Base-by-base conservation (phyloP, 2,797 vertebrate genomes). In the Podarcis lilfordi region DNA sequence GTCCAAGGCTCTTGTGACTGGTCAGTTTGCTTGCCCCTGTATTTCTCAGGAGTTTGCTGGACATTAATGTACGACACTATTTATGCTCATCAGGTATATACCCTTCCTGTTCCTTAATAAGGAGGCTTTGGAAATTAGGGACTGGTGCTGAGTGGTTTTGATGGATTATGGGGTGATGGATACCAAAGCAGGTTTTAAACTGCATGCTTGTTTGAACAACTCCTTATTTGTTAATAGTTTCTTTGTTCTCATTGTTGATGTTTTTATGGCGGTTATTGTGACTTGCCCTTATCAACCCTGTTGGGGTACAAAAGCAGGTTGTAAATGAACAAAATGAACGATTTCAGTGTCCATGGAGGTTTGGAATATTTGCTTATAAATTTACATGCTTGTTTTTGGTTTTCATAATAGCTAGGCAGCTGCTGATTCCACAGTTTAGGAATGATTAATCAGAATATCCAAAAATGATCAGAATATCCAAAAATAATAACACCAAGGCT, bases 51-150 rank as follows among this genome's bases (percentile, higher is more conserved):
- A 78, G 96, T 99, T 86, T 98, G 98, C 98, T 99, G 99, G 99
- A 99, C 99, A 0, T 94, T 99, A 89, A 97, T 99, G 76, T 99
- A 99, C 0, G 99, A 99, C 93, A 99, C 99, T 6, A 98, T 99
- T 93, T 99, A 99, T 27, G 99, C 99, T 25, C 99, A 99, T 96
- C 99, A 99, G 98, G 99, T 99, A 92, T 93, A 40, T 75, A 40
- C 6, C 10, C 35, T 85, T 35, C 69, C 69, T 55, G 2, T 45
- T 86, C 45, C 61, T 23, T 78, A 29, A 43, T 79, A 9, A 50
- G 25, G 27, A 79, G 45, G 10, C 5, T 11, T 25, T 13, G 45
- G 29, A 83, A 69, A 55, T 78, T 17, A 59, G 61, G 71, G 29
- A 23, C 45, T 72, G 76, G 3, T 6, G 8, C 23, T 64, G 23